Percentiles rank a stretch among this genome's conserved stretches.
These are phyloP conservation scores for Yponomeuta sedellus DNA, from an alignment of 2,888 invertebrate species.

Conservation along the genomic window DNA sequence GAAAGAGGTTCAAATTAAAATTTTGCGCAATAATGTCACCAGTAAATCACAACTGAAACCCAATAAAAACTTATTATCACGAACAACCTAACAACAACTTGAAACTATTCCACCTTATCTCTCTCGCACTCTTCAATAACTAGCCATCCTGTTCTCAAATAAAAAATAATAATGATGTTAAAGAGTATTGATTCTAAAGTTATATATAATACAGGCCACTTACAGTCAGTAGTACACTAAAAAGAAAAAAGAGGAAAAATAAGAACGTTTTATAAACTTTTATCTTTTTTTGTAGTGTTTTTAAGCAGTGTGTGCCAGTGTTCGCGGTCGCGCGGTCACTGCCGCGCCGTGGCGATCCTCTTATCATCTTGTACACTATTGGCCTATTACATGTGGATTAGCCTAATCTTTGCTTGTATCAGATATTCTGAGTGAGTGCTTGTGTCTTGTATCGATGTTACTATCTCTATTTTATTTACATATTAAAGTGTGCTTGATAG, in stretches of 20 bases:
- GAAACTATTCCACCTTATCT: not conserved
- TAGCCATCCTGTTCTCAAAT: not conserved
- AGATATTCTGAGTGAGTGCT: not conserved
- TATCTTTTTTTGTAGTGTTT: not conserved
- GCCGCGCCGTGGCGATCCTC: constrained; percentile 24
- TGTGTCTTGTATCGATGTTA: not conserved
- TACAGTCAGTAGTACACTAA: not conserved
- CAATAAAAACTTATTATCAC: not conserved
- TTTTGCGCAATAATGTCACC: too few relatives aligned
- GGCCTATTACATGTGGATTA: constrained; percentile 50
- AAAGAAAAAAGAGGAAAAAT: not conserved
- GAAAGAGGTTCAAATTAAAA: too few relatives aligned
- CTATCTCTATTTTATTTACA: too few relatives aligned
- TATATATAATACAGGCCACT: not conserved
- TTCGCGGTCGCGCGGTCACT: constrained; percentile 36
- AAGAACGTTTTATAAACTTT: not conserved
- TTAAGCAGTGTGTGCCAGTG: constrained; percentile 6
- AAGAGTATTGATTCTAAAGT: not conserved
- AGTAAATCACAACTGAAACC: not conserved
- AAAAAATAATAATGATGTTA: not conserved
- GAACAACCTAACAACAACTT: not conserved
- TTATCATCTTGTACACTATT: constrained; percentile 33
- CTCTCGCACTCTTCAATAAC: not conserved
- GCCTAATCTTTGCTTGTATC: constrained; percentile 59
- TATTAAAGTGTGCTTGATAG: too few relatives aligned